These are phyloP conservation scores for Teleopsis dalmanni DNA, from an alignment of 1,140 invertebrate genomes.

Conservation along the genomic window DNA sequence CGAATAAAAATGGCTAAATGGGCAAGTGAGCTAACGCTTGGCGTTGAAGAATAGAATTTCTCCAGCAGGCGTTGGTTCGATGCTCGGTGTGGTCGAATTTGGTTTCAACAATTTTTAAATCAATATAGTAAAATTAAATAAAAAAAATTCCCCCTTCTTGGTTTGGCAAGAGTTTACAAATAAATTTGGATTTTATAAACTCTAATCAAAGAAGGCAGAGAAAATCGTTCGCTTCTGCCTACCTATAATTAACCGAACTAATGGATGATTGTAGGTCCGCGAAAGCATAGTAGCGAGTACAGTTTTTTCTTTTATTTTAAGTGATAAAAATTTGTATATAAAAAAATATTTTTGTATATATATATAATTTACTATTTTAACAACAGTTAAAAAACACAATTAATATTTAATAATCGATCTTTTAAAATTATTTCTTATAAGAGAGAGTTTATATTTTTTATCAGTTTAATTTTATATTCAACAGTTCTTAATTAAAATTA, in stretches of 20 bases:
- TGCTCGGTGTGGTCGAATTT: not conserved
- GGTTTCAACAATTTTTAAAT: not conserved
- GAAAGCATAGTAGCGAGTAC: conserved; percentile 7
- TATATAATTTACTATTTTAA: not conserved
- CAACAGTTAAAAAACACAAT: not conserved
- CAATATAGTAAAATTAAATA: not conserved
- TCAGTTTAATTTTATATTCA: too few relatives aligned
- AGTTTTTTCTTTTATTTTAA: too few relatives aligned
- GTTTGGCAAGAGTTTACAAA: conserved; percentile 32
- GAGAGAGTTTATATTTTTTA: too few relatives aligned
- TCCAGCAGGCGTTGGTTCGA: not conserved
- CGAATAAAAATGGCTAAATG: not conserved
- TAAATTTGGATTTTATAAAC: conserved; percentile 18
- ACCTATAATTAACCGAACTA: conserved; percentile 10
- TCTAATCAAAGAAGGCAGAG: conserved; percentile 43
- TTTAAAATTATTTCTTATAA: not conserved
- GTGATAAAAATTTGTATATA: too few relatives aligned
- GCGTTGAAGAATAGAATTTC: not conserved
- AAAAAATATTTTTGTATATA: too few relatives aligned
- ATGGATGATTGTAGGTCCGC: conserved; percentile 8
- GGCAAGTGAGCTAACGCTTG: not conserved
- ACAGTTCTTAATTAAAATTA: too few relatives aligned
- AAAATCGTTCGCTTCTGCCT: conserved; percentile 36
- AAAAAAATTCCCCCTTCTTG: conserved; percentile 20
- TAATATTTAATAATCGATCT: not conserved